Base-by-base conservation (phyloP, 2,888 invertebrate species). In the Caenorhabditis sp. region DNA sequence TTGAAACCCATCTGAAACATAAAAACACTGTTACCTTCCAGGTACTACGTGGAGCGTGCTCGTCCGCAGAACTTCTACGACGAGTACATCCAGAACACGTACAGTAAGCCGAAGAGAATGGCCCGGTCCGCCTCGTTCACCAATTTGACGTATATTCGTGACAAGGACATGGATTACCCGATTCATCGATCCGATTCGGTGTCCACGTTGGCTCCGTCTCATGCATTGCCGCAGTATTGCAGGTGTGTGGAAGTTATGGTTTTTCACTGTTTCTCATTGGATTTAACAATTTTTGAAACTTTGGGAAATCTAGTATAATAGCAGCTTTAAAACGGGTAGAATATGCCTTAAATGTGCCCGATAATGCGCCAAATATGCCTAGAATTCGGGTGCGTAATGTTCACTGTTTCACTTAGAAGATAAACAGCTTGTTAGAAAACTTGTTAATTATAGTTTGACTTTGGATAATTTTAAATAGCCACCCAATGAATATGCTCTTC, bases 81-180 rank as follows among this genome's bases (percentile, higher is more conserved):
- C 50, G 87, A 87, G 60, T 84, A 87, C 60, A 85, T 91, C 55
- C 76, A 74, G 56, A 87, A 86, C 68, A 88, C 90, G 22, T 91
- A 89, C 89, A 81, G 77, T 55, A 89, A 90, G 74, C 88, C 91
- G 47, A 90, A 90, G 65, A 81, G 88, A 26, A 71, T 91, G 37
- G 90, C 86, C 18, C 86, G 89, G 35, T 86, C 88, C n/a, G 91
- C 91, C 13, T 90, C 90, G 13, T 89, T 85, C 87, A 90, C 90
- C 20, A 91, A 91, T 68, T 71, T 91, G 78, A 91, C 91, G 44
- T 91, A 90, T 74, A 82, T 90, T 71, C 84, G 83, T 47, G 85
- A 87, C 74, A 87, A 69, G 83, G 88, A 72, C 69, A 62, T 83
- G 76, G 85, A 88, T 53, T 86, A 68, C 61, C 87, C 87, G 32